Evolutionary conservation across 2,113 vertebrate genomes (phyloP), one percentile per base, ranked within the genome.

Genomic region (Felis chaus): DNA sequence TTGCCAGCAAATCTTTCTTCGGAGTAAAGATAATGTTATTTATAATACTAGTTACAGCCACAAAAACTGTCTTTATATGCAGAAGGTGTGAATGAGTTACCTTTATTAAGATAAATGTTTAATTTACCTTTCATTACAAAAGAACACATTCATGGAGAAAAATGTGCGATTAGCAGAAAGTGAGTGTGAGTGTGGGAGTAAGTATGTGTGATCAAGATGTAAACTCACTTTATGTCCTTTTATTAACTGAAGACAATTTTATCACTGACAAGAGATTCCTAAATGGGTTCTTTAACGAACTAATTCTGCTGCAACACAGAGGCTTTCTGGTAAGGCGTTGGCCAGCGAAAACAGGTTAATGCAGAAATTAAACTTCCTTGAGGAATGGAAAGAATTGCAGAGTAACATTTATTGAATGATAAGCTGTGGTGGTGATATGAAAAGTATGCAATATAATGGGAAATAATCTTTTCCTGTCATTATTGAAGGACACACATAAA

Each of bases 401-500:
- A 98, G 98, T 98, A 99, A 99, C 98, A 98, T 98, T 98, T 98
- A 99, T 98, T 98, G 99, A 99, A 98, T 99, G 99, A 99, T 99
- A 99, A 99, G 99, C 98, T 97, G 98, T 97, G 97, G 95, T 98
- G 97, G 98, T 95, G 98, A 99, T 99, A 98, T 98, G 98, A 98
- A 99, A 99, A 98, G 98, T 98, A 98, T 98, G 98, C 98, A 98
- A 71, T 98, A 99, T 99, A 99, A 99, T 99, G 96, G 99, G 98
- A 99, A 99, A 99, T 99, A 98, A 99, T 99, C 98, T 99, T 98
- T 99, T 98, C 98, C 98, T 98, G 99, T 99, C 99, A 99, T 99
- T 99, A 99, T 98, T 98, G 98, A 99, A 99, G 98, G 99, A 98
- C 98, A 99, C 98, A 99, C 98, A 98, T 98, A 99, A 99, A 99